Evolutionary conservation across 1,140 invertebrate species (phyloP).

Genomic region (Cydia splendana): DNA sequence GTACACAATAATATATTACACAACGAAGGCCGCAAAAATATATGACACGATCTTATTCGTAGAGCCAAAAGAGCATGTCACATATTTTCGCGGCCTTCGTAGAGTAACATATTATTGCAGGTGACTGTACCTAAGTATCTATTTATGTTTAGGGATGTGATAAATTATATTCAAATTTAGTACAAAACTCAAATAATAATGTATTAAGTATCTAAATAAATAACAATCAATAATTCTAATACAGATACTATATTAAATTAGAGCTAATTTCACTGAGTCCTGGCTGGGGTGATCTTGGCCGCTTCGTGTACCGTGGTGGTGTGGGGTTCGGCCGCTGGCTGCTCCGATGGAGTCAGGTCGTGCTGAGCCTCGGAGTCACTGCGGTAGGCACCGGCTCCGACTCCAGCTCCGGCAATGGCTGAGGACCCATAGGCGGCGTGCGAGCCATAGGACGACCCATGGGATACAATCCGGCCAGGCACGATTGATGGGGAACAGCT

Average conservation of each 20-base stretch:
- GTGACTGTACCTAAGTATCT: too few relatives aligned
- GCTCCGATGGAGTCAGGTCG: conserved; percentile 34
- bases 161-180: not conserved
- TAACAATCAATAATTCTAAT: conserved; percentile 11
- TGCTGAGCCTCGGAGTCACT: conserved; percentile 42
- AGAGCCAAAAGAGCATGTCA: too few relatives aligned
- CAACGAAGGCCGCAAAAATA: too few relatives aligned
- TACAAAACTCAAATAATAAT: conserved; percentile 9
- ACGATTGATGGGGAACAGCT: conserved; percentile 65
- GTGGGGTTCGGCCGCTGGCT: conserved; percentile 41
- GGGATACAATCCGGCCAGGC: conserved; percentile 47
- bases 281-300: conserved; percentile 22
- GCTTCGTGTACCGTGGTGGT: conserved; percentile 34
- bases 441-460: conserved; percentile 36
- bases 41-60: too few relatives aligned
- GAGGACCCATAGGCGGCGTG: conserved; percentile 32
- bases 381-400: conserved; percentile 42
- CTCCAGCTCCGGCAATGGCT: not conserved
- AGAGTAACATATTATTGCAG: too few relatives aligned
- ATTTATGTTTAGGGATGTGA: not conserved
- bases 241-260: conserved; percentile 12
- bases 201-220: conserved; percentile 18
- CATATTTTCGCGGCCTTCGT: too few relatives aligned
- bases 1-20: too few relatives aligned
- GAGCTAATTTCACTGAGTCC: conserved; percentile 37